Percentiles rank a stretch among this genome's conserved stretches.
Conservation (phyloP, 92 coral and sea anemone species). For the Virgularia gustaviana region DNA sequence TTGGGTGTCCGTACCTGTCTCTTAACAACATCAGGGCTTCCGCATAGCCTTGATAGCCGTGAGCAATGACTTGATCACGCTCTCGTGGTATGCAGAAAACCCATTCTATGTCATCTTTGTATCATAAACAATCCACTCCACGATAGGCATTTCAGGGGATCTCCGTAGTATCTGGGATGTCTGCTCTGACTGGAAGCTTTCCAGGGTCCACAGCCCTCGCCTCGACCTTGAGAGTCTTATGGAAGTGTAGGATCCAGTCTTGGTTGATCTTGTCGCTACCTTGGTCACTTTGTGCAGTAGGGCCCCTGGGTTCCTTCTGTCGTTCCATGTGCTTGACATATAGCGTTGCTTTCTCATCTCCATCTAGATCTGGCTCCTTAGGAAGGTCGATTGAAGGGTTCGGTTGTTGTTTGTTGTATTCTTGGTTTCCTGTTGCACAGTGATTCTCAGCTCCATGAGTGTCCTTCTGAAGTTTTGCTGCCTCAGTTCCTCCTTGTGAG, state of each 20-base stretch:
- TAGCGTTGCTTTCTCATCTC: not conserved
- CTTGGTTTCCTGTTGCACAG: not conserved
- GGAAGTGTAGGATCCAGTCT: not conserved
- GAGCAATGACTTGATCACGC: conserved; percentile 1
- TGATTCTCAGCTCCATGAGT: conserved; percentile 12
- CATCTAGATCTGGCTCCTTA: not conserved
- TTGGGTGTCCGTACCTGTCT: not conserved
- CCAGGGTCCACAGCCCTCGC: not conserved
- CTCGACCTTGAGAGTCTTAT: not conserved
- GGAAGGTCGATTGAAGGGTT: not conserved
- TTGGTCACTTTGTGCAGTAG: not conserved
- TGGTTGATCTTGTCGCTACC: not conserved
- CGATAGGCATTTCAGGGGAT: not conserved
- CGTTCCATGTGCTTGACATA: not conserved
- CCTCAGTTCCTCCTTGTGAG: not conserved
- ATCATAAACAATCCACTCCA: conserved; percentile 4
- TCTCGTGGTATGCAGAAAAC: conserved; percentile 1
- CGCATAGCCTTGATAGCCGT: not conserved
- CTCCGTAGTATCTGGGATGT: conserved; percentile 5
- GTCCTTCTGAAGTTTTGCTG: not conserved
- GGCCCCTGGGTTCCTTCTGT: not conserved
- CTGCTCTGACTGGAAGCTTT: not conserved
- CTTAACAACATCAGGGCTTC: not conserved
- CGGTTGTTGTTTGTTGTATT: not conserved
- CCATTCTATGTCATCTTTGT: conserved; percentile 1